These are phyloP conservation scores for Drosophila seclusa DNA, from an alignment of 2,888 invertebrate species.

Conservation along the genomic window DNA sequence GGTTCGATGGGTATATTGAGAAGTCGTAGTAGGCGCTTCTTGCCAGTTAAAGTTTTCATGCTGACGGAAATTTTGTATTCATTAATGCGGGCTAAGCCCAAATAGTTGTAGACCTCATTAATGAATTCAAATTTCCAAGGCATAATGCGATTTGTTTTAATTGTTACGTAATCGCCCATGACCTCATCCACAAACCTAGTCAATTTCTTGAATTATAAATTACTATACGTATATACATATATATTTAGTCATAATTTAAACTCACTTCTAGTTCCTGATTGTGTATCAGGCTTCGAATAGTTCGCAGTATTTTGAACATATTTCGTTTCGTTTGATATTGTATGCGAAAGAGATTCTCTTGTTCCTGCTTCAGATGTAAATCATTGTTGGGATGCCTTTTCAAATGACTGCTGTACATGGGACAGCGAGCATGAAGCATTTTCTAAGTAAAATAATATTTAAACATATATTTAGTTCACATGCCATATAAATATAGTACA, in stretches of 20 bases:
- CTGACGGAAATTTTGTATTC: slow-evolving; percentile 62
- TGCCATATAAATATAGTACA: background rate
- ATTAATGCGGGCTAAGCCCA: slow-evolving; percentile 82
- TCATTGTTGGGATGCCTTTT: slow-evolving; percentile 63
- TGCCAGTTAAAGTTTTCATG: slow-evolving; percentile 38
- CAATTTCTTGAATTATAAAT: slow-evolving; percentile 64
- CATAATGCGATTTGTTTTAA: slow-evolving; percentile 83
- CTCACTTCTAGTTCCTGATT: slow-evolving; percentile 23
- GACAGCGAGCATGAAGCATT: slow-evolving; percentile 83
- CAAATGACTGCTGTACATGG: slow-evolving; percentile 72
- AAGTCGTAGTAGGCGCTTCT: slow-evolving; percentile 59
- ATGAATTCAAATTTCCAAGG: slow-evolving; percentile 84
- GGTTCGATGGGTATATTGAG: slow-evolving; percentile 59
- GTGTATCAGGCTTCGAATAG: slow-evolving; percentile 66
- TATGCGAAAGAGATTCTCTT: slow-evolving; percentile 75
- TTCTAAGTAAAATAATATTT: slow-evolving; percentile 58
- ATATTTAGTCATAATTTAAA: background rate
- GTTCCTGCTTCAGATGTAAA: slow-evolving; percentile 51
- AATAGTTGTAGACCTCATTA: slow-evolving; percentile 83
- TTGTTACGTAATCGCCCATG: slow-evolving; percentile 81
- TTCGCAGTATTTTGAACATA: slow-evolving; percentile 79
- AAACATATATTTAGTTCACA: background rate
- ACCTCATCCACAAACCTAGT: slow-evolving; percentile 76
- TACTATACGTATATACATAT: background rate
- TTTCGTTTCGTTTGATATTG: slow-evolving; percentile 82